Evolutionary conservation across 2,113 vertebrate genomes (phyloP).

Genomic region (rabbit (Oryctolagus cuniculus)): DNA sequence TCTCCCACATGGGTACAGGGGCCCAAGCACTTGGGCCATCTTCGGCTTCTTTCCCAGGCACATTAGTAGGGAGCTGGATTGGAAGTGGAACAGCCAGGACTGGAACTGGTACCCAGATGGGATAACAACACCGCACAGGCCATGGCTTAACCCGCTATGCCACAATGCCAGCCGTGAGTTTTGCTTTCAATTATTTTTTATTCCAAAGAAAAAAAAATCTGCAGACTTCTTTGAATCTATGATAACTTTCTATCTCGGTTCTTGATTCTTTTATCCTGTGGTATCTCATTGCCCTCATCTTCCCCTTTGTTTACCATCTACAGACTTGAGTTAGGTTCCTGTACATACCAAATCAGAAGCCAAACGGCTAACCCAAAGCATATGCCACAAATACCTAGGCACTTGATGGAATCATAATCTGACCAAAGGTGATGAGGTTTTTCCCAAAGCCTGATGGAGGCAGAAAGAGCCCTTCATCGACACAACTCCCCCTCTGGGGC

Average conservation of each 20-base stretch:
- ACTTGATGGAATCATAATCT: constrained; percentile 53
- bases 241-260: not conserved
- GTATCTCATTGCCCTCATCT: not conserved
- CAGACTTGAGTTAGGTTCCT: not conserved
- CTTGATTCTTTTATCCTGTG: not conserved
- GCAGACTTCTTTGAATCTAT: not conserved
- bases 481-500: not conserved
- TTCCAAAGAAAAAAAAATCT: constrained; percentile 11
- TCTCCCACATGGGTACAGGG: no score
- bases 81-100: no score
- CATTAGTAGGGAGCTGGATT: no score
- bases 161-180: no score
- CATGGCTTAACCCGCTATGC: no score
- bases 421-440: constrained; percentile 60
- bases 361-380: constrained; percentile 50
- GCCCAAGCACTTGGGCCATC: no score
- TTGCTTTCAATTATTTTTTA: not conserved
- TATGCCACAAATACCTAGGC: not conserved
- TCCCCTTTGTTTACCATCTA: not conserved
- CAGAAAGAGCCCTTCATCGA: not conserved
- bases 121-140: no score
- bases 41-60: no score
- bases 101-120: no score
- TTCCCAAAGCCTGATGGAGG: constrained; percentile 34
- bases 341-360: constrained; percentile 23